Base-by-base conservation (phyloP, 2,888 invertebrate genomes). In the Perdita meconis region DNA sequence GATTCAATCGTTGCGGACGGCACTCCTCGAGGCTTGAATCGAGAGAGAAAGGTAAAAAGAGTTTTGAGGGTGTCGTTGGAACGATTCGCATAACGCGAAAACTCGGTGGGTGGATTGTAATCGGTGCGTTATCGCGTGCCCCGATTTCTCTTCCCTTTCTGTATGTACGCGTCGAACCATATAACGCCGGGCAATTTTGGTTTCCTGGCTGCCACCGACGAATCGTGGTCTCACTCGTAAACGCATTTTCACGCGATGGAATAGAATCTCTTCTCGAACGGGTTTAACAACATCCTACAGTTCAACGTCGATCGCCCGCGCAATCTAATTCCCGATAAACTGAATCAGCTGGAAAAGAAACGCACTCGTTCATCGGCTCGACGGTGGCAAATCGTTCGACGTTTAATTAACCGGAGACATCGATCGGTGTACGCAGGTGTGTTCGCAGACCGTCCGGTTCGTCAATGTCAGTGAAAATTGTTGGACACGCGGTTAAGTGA, bases 381-480 rank as follows among this genome's bases (percentile, higher is more conserved):
- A 16, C 19, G 64, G 80, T 61, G 66, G 60, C 56, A 80, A 81
- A 86, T 84, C 86, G 83, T 81, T 86, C 70, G 71, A 22, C 70
- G 66, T 68, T 76, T 73, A 78, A 83, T 83, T 55, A 69, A 77
- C 82, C 81, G 79, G 84, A 85, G 88, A 85, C 88, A 89, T 89
- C 85, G 85, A 80, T 86, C 85, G 84, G 86, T 82, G 87, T 86
- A 86, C 85, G 83, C 90, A 89, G 89, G 89, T 89, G 90, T 83
- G 87, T 84, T 79, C 74, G 74, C 77, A 73, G 76, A 85, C 81
- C 86, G 87, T 86, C 87, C 88, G 89, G 89, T 89, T 86, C 89
- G 87, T 89, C 89, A 88, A 84, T 85, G 85, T 85, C 87, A 82
- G 83, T 76, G 86, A 86, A 87, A 88, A 86, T 86, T 83, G 88